Evolutionary conservation across 2,113 vertebrate species (phyloP), one percentile per base, ranked within the genome.

Genomic region (Microtus ochrogaster): DNA sequence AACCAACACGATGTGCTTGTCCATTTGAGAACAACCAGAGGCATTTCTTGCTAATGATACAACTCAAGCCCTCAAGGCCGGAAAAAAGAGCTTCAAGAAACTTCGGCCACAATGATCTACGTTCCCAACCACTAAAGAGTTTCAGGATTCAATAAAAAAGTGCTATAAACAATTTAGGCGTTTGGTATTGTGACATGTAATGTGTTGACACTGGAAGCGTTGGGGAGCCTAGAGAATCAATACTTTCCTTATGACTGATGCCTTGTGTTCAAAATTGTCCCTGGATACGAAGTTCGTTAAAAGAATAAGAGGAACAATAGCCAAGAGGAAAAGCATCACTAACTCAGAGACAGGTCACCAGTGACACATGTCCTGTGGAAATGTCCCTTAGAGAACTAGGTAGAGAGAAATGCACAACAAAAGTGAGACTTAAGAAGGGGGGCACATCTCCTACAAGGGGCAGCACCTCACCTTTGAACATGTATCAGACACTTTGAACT

Each of bases 51-150:
- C 47, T 52, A 49, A 74, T 52, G 55, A 86, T 58, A 66, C 5
- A 92, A 86, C 44, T 68, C 81, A 90, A 90, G 44, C 19, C 85
- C 76, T 94, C 52, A 82, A 70, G 26, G 66, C 82, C 61, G 14
- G 68, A 86, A 55, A 90, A 44, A 49, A 49, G 36, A 81, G 68
- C 65, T 70, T 86, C 76, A 30, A 63, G 65, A 61, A 93, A 87
- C 28, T 79, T 85, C 14, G 74, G n/a, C 26, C 33, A 61, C 65
- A 74, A 4, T 52, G 44, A 73, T 68, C 78, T 87, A 47, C 47
- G 14, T 66, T 68, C 1, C 79, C 19, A 68, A 73, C 70, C 39
- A 61, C 39, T 41, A 52, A 78, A 93, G 66, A 68, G 28, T 70
- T 77, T 96, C 30, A 28, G 82, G 47, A 58, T 68, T 55, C 58